Evolutionary conservation across 2,113 vertebrate species (phyloP).

Genomic region (Meleagris gallopavo): DNA sequence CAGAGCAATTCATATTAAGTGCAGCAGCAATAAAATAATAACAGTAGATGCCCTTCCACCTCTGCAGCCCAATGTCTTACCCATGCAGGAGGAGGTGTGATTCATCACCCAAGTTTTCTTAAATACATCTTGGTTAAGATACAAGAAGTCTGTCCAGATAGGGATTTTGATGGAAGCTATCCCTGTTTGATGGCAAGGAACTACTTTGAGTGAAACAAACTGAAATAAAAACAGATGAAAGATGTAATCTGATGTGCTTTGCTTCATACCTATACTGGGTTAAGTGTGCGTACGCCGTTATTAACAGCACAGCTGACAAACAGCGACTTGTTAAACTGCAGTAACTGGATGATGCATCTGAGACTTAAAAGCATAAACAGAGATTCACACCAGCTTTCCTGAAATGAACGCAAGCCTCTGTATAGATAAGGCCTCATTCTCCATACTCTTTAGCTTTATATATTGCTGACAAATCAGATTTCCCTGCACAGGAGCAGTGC

Average conservation of each 20-base stretch:
- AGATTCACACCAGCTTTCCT: neutral
- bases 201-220: neutral
- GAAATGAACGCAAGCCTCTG: neutral
- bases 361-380: constrained; percentile 15
- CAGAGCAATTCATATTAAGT: neutral
- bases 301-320: constrained; percentile 16
- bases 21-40: neutral
- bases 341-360: neutral
- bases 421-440: accelerated
- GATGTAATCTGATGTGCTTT: neutral
- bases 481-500: accelerated
- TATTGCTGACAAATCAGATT: neutral
- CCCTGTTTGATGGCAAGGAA: neutral
- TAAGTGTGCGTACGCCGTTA: neutral
- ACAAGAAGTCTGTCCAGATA: neutral
- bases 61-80: neutral
- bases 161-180: neutral
- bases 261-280: neutral
- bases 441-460: neutral
- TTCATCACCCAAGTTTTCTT: neutral
- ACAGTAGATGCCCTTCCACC: neutral
- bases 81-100: neutral
- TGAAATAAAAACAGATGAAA: neutral
- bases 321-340: constrained; percentile 4
- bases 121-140: neutral